Evolutionary conservation across 1,140 invertebrate genomes (phyloP).

Genomic region (Zaprionus taronus): DNA sequence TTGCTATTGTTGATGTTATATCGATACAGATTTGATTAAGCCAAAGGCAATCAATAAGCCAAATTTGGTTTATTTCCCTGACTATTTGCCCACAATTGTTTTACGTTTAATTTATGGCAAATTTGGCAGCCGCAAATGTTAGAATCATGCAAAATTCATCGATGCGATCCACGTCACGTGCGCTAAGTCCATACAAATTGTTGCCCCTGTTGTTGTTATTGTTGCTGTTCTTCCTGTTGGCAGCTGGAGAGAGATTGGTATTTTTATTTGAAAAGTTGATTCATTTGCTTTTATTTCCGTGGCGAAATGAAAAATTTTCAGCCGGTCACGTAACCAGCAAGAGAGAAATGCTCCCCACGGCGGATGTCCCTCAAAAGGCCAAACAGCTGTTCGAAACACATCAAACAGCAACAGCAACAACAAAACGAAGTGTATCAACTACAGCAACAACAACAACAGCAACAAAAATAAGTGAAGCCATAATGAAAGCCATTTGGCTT

Average conservation of each 20-base stretch:
- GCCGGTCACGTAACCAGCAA: constrained; percentile 69
- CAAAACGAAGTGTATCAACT: constrained; percentile 29
- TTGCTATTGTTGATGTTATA: neutral
- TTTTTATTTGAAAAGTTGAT: constrained; percentile 81
- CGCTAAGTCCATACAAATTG: constrained; percentile 55
- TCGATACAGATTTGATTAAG: constrained; percentile 18
- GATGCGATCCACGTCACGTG: constrained; percentile 54
- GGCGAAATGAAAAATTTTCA: constrained; percentile 71
- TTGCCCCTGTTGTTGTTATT: constrained; percentile 52
- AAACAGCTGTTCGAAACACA: constrained; percentile 67
- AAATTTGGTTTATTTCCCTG: constrained; percentile 32
- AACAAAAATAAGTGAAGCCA: constrained; percentile 50
- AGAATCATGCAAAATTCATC: constrained; percentile 51
- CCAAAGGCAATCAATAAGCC: constrained; percentile 51
- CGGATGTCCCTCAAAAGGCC: constrained; percentile 9
- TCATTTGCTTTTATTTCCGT: constrained; percentile 73
- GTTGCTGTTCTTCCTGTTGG: constrained; percentile 46
- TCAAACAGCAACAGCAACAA: constrained; percentile 48
- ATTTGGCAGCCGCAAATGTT: constrained; percentile 46
- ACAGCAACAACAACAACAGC: constrained; percentile 12
- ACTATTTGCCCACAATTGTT: constrained; percentile 56
- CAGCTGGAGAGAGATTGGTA: constrained; percentile 56
- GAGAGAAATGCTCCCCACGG: constrained; percentile 1
- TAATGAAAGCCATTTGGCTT: constrained; percentile 68
- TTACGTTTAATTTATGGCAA: constrained; percentile 62